Base-by-base conservation (phyloP, 2,888 invertebrate genomes). In the Caenorhabditis sp. region DNA sequence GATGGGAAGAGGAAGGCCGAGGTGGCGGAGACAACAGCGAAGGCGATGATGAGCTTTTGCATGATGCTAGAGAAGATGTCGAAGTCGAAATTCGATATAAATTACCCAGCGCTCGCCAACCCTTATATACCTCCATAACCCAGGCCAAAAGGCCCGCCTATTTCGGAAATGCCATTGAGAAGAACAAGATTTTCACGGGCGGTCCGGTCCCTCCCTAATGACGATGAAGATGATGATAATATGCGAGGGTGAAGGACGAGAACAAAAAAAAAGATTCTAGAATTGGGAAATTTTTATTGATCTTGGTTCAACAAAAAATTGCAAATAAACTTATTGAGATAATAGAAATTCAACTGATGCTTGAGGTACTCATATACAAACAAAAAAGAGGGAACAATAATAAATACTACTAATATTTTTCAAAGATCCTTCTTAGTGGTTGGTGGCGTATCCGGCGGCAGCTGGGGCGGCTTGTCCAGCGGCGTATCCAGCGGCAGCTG, bases 1-100 rank as follows among this genome's bases (percentile, higher is more conserved):
- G 68, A 62, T 38, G 74, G 74, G 62, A 75, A 65, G 56, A 75
- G 67, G 74, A 75, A 75, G 27, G 74, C 74, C 53, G 57, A 59
- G 23, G 70, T 52, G 64, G 67, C 67, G 58, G 70, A 60, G 58
- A 75, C 62, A 49, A 62, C 64, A 59, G 70, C 69, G 74, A 75
- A 75, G 73, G 67, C 67, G 36, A 73, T 52, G 64, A 73, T 56
- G 69, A 73, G 73, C 68, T 73, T 73, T 63, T 73, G 73, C 73
- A 73, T 73, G 68, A 2, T 43, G 60, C 3, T 12, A 64, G 60
- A 69, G 64, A 69, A 64, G 60, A n/a, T 64, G 53, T 53, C 53
- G 64, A 60, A 61, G 64, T 59, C 31, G 59, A 7, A 57, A 64
- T 59, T 57, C 57, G 70, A 62, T 70, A 61, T 23, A 43, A 59